Percentiles rank a stretch among this genome's conserved stretches.
Conservation (phyloP, 2,888 invertebrate species). For the Cryptophagus acutangulus region DNA sequence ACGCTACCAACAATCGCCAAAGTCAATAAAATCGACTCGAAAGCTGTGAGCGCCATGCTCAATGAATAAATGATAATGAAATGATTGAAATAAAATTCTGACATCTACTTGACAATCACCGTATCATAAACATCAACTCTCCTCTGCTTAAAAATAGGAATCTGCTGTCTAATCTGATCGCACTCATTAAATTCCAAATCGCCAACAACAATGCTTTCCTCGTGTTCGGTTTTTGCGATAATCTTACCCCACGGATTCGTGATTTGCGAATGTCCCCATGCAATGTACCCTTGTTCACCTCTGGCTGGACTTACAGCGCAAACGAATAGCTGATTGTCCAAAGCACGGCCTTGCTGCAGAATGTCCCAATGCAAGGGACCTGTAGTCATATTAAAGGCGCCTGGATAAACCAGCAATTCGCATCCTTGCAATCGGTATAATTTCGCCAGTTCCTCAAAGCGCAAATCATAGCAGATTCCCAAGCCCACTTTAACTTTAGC, state of each 20-base stretch:
- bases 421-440: slow-evolving; percentile 70
- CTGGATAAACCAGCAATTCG: slow-evolving; percentile 83
- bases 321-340: slow-evolving; percentile 86
- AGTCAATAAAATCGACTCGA: slow-evolving; percentile 3
- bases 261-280: slow-evolving; percentile 84
- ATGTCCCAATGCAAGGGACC: slow-evolving; percentile 93
- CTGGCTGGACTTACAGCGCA: slow-evolving; percentile 81
- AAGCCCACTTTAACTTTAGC: slow-evolving; percentile 73
- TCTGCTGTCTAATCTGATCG: slow-evolving; percentile 74
- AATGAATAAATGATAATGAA: no score
- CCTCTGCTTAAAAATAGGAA: slow-evolving; percentile 62
- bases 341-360: slow-evolving; percentile 72
- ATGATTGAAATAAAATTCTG: no score
- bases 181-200: slow-evolving; percentile 72
- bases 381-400: slow-evolving; percentile 94
- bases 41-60: slow-evolving; percentile 3
- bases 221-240: slow-evolving; percentile 61
- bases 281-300: slow-evolving; percentile 70
- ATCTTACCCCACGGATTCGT: slow-evolving; percentile 83
- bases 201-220: slow-evolving; percentile 65
- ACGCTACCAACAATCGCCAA: slow-evolving; percentile 1
- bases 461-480: slow-evolving; percentile 92
- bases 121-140: slow-evolving; percentile 66
- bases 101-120: no score
- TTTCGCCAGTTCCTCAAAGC: slow-evolving; percentile 85